These are phyloP conservation scores for Ophraella communa DNA, from an alignment of 2,888 invertebrate genomes.

Conservation along the genomic window DNA sequence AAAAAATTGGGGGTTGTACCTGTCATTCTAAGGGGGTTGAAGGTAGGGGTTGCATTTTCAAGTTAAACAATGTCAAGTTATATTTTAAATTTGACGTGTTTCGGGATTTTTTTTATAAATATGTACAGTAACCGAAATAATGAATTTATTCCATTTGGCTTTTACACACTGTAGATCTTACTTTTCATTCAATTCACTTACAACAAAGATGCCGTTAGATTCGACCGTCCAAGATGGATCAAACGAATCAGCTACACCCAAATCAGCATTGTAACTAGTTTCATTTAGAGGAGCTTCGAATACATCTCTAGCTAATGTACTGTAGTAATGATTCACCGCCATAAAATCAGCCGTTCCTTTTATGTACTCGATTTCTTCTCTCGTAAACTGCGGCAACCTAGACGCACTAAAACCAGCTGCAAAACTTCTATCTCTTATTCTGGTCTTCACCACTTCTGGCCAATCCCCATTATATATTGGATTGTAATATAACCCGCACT, in stretches of 20 bases:
- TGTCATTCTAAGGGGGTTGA: no score
- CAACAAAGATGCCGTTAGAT: slow-evolving; percentile 6
- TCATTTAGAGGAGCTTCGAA: slow-evolving; percentile 4
- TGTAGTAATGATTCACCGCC: slow-evolving; percentile 74
- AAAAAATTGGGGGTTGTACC: no score
- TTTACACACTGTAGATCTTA: no score
- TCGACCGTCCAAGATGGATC: not conserved
- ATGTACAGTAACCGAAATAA: no score
- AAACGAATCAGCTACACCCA: slow-evolving; percentile 1
- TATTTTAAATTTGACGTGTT: no score
- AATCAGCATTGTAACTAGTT: slow-evolving; percentile 16
- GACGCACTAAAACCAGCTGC: slow-evolving; percentile 61
- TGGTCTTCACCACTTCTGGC: slow-evolving; percentile 68
- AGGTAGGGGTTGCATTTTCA: no score
- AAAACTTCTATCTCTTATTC: slow-evolving; percentile 64
- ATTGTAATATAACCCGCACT: slow-evolving; percentile 55
- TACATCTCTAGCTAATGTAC: slow-evolving; percentile 57
- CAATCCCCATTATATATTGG: slow-evolving; percentile 71
- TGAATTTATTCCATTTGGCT: no score
- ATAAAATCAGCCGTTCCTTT: slow-evolving; percentile 73
- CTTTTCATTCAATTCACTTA: not conserved
- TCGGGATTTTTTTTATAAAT: no score
- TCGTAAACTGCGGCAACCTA: slow-evolving; percentile 68
- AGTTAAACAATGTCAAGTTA: no score
- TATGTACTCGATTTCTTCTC: slow-evolving; percentile 67